Evolutionary conservation across 1,140 invertebrate genomes (phyloP).

Genomic region (Drosophila rufa): DNA sequence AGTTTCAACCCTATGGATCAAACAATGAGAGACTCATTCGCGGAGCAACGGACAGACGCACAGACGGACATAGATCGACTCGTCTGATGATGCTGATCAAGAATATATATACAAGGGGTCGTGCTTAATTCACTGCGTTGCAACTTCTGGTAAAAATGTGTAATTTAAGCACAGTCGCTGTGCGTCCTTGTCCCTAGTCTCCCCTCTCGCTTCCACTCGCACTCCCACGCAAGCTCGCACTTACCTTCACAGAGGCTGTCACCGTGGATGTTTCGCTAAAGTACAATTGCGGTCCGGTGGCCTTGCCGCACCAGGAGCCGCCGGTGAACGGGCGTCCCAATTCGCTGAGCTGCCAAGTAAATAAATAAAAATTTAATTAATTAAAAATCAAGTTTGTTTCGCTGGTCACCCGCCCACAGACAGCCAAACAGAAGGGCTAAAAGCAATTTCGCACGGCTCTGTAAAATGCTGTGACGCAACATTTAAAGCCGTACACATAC

Average conservation of each 20-base stretch:
- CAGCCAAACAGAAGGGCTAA: conserved; percentile 30
- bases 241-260: conserved; percentile 90
- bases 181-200: not conserved
- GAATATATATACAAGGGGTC: too few species aligned
- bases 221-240: conserved; percentile 29
- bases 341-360: conserved; percentile 89
- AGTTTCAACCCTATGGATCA: too few species aligned
- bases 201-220: conserved; percentile 17
- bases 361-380: conserved; percentile 77
- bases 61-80: too few species aligned
- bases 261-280: conserved; percentile 94
- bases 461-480: conserved; percentile 33
- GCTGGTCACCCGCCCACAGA: conserved; percentile 38
- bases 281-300: conserved; percentile 91
- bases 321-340: conserved; percentile 92
- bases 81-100: too few species aligned
- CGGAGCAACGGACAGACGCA: too few species aligned
- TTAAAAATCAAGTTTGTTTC: conserved; percentile 73
- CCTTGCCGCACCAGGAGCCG: conserved; percentile 93
- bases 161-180: not conserved
- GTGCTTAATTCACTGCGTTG: too few species aligned
- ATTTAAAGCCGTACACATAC: conserved; percentile 50
- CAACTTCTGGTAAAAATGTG: not conserved
- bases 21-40: too few species aligned
- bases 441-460: conserved; percentile 37